Base-by-base conservation (phyloP, 2,888 invertebrate species). In the Ophraella communa region DNA sequence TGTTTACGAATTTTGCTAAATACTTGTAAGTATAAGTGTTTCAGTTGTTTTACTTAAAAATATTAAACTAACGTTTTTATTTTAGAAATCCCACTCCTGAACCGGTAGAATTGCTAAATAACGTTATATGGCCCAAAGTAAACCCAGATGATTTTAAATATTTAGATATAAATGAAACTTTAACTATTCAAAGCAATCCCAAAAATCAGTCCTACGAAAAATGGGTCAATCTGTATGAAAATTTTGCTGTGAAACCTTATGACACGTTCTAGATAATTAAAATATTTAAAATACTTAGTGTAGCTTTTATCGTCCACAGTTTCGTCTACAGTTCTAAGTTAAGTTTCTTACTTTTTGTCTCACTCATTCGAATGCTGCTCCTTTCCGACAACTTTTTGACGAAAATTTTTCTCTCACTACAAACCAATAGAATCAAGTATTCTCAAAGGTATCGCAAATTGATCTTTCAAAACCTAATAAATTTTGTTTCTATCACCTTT, bases 1-100 rank as follows among this genome's bases (percentile, higher is more conserved):
- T 71, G 23, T 70, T 89, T 87, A 85, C 87, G 0, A 88, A 89
- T 72, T 89, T 90, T 76, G 89, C 88, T 0, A 86, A 84, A 74
- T 78, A 77, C 71, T 84, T 86, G 82, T 86, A 74, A 79, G 81
- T 65, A 44, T 27, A 27, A 27, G 27, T 27, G 27, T 27, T 27
- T 27, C 27, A n/a, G n/a, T n/a, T n/a, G n/a, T n/a, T n/a, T n/a
- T 27, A 27, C 27, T 1, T 8, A 27, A 7, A 27, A 27, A 7
- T 10, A 23, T n/a, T 7, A 27, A 27, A 1, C 17, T 17, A 7
- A 4, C 3, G 0, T n/a, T 52, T 44, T 57, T 47, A 27, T 67
- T 67, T 10, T 20, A 73, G 73, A 49, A 77, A 81, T 57, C 83
- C 83, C 1, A 78, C 79, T 5, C 79, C 79, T 4, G 51, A 67